Conservation (phyloP, 2,797 vertebrate genomes). For the Gouania willdenowi region DNA sequence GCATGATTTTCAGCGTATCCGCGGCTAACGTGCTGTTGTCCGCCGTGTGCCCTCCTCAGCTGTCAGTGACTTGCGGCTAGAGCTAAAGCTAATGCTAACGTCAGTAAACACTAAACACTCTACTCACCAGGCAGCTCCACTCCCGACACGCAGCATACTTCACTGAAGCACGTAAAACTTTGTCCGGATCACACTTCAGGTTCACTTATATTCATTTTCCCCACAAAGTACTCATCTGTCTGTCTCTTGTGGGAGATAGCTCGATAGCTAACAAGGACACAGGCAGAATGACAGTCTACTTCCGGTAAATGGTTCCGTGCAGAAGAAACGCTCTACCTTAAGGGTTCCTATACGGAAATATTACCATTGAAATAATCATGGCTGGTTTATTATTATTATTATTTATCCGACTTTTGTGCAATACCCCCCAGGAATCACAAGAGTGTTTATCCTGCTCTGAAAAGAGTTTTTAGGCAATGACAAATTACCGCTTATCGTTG, state of each 20-base stretch:
- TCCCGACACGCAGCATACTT: constrained; percentile 76
- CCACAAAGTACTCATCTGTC: constrained; percentile 49
- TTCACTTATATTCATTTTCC: constrained; percentile 62
- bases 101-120: neutral
- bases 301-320: constrained; percentile 53
- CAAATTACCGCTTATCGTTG: too few relatives aligned
- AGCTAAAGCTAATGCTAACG: constrained; percentile 2
- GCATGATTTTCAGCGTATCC: neutral
- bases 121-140: constrained; percentile 72
- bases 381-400: neutral
- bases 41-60: constrained; percentile 20
- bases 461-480: too few relatives aligned
- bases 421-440: too few relatives aligned
- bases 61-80: constrained; percentile 25
- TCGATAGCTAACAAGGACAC: constrained; percentile 76
- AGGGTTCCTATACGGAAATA: too few relatives aligned
- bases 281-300: constrained; percentile 60
- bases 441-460: too few relatives aligned
- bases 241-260: constrained; percentile 28
- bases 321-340: constrained; percentile 23
- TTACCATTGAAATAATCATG: too few relatives aligned
- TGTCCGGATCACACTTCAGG: constrained; percentile 20
- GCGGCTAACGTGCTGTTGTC: neutral
- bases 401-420: too few relatives aligned
- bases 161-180: constrained; percentile 25